These are phyloP conservation scores for Chrysolina haemoptera DNA, from an alignment of 2,888 invertebrate genomes.

Conservation along the genomic window DNA sequence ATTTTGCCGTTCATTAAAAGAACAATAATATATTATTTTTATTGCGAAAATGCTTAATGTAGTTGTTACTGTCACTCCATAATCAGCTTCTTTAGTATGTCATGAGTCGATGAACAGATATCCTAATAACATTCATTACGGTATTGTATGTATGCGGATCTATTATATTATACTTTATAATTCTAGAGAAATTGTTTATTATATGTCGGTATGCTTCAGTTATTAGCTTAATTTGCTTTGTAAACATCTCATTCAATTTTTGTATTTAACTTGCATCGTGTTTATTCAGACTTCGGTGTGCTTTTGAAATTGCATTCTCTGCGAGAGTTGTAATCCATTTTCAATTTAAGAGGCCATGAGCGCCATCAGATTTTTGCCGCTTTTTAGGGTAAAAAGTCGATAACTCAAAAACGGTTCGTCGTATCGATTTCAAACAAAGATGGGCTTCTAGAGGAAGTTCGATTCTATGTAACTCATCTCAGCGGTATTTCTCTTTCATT, in stretches of 20 bases:
- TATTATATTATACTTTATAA: conserved; percentile 9
- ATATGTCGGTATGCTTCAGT: neutral
- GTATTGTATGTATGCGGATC: neutral
- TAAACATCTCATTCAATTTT: neutral
- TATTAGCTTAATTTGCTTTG: neutral
- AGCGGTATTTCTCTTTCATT: too few relatives aligned
- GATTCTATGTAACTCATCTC: too few relatives aligned
- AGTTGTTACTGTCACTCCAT: neutral
- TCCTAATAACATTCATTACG: neutral
- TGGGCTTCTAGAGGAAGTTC: too few relatives aligned
- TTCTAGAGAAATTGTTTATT: conserved; percentile 1
- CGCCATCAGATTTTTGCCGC: too few relatives aligned
- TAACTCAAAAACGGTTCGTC: too few relatives aligned
- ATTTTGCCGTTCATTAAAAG: too few relatives aligned
- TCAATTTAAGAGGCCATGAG: too few relatives aligned
- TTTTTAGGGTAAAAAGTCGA: too few relatives aligned
- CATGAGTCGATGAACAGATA: neutral
- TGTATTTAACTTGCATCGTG: neutral
- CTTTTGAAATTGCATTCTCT: neutral
- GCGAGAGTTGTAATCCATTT: too few relatives aligned
- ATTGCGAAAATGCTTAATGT: too few relatives aligned
- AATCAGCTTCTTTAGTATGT: neutral
- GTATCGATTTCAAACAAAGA: too few relatives aligned
- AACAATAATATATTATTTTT: too few relatives aligned
- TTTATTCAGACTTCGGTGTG: neutral